Conservation (phyloP, 2,888 invertebrate species). For the Phania funesta region DNA sequence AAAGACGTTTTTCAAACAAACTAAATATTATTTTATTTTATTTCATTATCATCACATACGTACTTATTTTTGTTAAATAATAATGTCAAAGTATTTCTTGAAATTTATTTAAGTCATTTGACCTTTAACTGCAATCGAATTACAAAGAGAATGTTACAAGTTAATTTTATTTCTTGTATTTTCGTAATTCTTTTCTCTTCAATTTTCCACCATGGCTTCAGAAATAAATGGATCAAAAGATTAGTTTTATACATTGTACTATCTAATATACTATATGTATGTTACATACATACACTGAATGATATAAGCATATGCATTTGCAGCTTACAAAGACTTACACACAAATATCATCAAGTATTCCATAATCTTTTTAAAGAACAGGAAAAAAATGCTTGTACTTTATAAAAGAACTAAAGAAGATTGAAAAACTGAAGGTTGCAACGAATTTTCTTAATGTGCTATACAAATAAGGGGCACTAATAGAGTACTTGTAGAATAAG, state of each 20-base stretch:
- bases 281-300: not conserved
- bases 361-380: slow-evolving; percentile 30
- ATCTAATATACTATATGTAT: not conserved
- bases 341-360: slow-evolving; percentile 37
- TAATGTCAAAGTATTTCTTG: not conserved
- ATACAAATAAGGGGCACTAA: too few relatives aligned
- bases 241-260: slow-evolving; percentile 47
- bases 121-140: slow-evolving; percentile 32
- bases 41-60: not conserved
- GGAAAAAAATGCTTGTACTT: not conserved
- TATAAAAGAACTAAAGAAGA: not conserved
- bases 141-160: slow-evolving; percentile 15
- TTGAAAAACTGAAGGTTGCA: not conserved
- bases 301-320: slow-evolving; percentile 34
- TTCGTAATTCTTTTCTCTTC: not conserved
- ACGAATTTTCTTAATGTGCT: not conserved
- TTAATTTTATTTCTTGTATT: slow-evolving; percentile 6
- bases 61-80: slow-evolving; percentile 6
- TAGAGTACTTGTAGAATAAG: too few relatives aligned
- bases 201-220: slow-evolving; percentile 11
- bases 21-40: not conserved
- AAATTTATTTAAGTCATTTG: slow-evolving; percentile 42
- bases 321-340: slow-evolving; percentile 14
- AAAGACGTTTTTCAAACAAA: too few relatives aligned
- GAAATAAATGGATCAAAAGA: slow-evolving; percentile 42